These are phyloP conservation scores for Anoplophora glabripennis DNA, from an alignment of 1,140 invertebrate species.

Conservation along the genomic window DNA sequence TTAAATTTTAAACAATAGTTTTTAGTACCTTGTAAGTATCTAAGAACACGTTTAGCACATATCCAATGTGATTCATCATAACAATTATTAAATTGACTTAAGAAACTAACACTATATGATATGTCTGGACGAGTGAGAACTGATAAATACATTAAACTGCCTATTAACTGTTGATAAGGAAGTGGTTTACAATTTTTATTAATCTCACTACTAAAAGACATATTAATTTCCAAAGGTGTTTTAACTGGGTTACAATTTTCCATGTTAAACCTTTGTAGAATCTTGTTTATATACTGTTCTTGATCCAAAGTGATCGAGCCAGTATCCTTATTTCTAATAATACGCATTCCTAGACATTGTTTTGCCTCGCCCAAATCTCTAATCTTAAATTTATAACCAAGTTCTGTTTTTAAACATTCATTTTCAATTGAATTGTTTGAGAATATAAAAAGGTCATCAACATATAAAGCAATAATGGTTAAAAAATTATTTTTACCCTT, in stretches of 20 bases:
- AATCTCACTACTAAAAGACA: not conserved
- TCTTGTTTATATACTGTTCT: not conserved
- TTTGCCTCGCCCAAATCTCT: no score
- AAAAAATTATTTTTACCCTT: slow-evolving; percentile 10
- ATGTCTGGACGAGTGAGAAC: not conserved
- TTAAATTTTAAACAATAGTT: not conserved
- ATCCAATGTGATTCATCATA: no score
- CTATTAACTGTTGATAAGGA: not conserved
- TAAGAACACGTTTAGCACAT: not conserved
- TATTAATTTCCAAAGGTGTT: not conserved
- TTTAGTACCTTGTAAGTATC: not conserved
- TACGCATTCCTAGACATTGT: no score
- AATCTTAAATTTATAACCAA: no score
- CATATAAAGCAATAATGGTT: no score
- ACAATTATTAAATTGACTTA: no score
- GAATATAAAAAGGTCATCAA: no score
- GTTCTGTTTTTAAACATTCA: no score
- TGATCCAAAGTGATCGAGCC: not conserved
- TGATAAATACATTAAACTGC: not conserved
- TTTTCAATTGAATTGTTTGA: no score
- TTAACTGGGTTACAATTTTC: not conserved
- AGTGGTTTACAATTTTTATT: not conserved
- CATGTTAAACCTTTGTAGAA: slow-evolving; percentile 1
- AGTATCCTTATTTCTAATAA: no score
- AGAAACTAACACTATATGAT: not conserved